These are phyloP conservation scores for Geococcyx californianus DNA, from an alignment of 2,113 vertebrate genomes.

Conservation along the genomic window DNA sequence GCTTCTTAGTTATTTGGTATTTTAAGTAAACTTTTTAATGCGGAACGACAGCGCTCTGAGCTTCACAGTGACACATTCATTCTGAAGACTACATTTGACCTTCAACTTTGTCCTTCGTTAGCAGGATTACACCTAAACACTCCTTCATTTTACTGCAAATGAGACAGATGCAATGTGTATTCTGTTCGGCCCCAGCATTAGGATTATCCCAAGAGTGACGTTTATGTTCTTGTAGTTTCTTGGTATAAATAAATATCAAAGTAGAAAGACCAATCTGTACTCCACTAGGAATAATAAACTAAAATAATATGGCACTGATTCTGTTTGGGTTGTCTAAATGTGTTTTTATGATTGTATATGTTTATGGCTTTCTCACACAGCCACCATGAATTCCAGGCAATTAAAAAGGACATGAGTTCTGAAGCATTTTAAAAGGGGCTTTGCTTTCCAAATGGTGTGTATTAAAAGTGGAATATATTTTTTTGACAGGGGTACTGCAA, in stretches of 20 bases:
- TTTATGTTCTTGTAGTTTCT: slow-evolving; percentile 76
- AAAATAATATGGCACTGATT: slow-evolving; percentile 81
- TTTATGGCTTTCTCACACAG: slow-evolving; percentile 76
- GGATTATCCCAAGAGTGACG: slow-evolving; percentile 77
- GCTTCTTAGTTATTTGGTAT: background rate
- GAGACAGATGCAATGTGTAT: slow-evolving; percentile 68
- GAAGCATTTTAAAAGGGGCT: slow-evolving; percentile 67
- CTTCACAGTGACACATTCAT: background rate
- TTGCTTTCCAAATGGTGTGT: slow-evolving; percentile 59
- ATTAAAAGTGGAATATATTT: slow-evolving; percentile 53
- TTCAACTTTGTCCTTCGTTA: slow-evolving; percentile 77
- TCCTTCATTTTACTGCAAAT: slow-evolving; percentile 71
- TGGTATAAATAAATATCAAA: slow-evolving; percentile 82
- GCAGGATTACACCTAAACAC: slow-evolving; percentile 60
- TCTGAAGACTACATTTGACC: slow-evolving; percentile 67
- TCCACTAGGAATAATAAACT: slow-evolving; percentile 81
- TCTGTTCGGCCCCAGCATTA: slow-evolving; percentile 60
- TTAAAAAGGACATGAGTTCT: slow-evolving; percentile 75
- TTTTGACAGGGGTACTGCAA: slow-evolving; percentile 14
- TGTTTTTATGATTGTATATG: slow-evolving; percentile 79
- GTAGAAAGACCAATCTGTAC: slow-evolving; percentile 72
- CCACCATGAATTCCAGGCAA: slow-evolving; percentile 78
- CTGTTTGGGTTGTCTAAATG: slow-evolving; percentile 78
- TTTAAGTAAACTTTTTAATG: slow-evolving; percentile 39
- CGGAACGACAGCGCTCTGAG: slow-evolving; percentile 14